Percentiles rank a stretch among this genome's conserved stretches.
Evolutionary conservation across 2,888 invertebrate species (phyloP).

Genomic region (Diplolepis rosae): DNA sequence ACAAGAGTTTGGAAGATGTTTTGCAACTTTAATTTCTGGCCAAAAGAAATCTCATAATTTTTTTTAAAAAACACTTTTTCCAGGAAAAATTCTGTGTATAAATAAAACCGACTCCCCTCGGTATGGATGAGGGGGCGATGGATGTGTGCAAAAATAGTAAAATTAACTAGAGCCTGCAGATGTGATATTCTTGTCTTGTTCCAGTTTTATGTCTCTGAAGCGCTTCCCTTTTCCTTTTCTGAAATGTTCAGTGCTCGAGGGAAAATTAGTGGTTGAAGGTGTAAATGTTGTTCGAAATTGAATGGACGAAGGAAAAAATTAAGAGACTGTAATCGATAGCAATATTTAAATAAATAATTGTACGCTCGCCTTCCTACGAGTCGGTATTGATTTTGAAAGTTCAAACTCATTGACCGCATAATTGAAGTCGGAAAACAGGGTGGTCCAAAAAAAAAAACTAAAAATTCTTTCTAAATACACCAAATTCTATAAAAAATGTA

Average conservation of each 20-base stretch:
- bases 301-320: conserved; percentile 5
- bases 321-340: conserved; percentile 20
- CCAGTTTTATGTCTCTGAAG: conserved; percentile 17
- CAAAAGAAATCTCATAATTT: too few species aligned
- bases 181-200: conserved; percentile 31
- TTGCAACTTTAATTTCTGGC: not conserved
- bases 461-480: not conserved
- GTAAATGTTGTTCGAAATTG: conserved; percentile 26
- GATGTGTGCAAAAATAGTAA: not conserved
- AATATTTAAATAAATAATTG: conserved; percentile 8
- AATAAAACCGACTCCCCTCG: too few species aligned
- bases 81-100: too few species aligned
- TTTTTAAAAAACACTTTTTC: conserved; percentile 12
- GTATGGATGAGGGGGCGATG: not conserved
- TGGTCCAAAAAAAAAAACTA: conserved; percentile 11
- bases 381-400: conserved; percentile 14
- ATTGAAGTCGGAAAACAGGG: not conserved
- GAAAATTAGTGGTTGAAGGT: conserved; percentile 18
- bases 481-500: not conserved
- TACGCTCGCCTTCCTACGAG: conserved; percentile 30
- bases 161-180: not conserved
- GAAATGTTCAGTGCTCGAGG: conserved; percentile 22
- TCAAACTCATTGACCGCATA: conserved; percentile 2
- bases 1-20: not conserved
- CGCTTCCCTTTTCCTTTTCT: conserved; percentile 22